Evolutionary conservation across 35 echinoderm and acorn worm species (phyloP).

Genomic region (Ptychodera flava): DNA sequence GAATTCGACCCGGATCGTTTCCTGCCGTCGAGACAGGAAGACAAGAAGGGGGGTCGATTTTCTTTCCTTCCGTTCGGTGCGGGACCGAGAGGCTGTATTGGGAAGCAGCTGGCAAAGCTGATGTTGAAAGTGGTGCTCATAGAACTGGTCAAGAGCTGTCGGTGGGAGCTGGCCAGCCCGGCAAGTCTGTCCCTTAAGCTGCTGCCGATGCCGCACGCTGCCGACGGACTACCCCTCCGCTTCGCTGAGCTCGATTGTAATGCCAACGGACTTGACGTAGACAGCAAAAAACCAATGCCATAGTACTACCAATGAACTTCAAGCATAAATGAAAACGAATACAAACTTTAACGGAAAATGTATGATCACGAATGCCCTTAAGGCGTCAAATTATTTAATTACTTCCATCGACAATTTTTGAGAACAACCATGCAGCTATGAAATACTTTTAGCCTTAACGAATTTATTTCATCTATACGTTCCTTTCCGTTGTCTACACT

Average conservation of each 20-base stretch:
- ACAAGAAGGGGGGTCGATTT: constrained; percentile 58
- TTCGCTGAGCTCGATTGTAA: constrained; percentile 15
- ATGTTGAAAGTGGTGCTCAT: constrained; percentile 53
- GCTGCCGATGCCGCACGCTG: constrained; percentile 56
- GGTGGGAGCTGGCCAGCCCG: constrained; percentile 29
- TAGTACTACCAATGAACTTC: too few relatives aligned
- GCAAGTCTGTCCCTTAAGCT: constrained; percentile 35
- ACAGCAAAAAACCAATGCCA: too few relatives aligned
- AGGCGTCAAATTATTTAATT: too few relatives aligned
- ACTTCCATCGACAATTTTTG: too few relatives aligned
- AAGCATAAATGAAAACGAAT: neutral
- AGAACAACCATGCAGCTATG: too few relatives aligned
- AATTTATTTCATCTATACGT: too few relatives aligned
- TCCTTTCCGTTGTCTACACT: too few relatives aligned
- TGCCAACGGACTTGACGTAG: neutral
- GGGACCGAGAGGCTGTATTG: constrained; percentile 67
- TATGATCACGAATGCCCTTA: neutral
- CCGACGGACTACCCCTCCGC: constrained; percentile 53
- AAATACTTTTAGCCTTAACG: too few relatives aligned
- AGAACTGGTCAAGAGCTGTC: constrained; percentile 56
- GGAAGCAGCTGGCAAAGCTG: constrained; percentile 76
- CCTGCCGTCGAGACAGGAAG: constrained; percentile 40
- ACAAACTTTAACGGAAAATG: neutral
- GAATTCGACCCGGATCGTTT: constrained; percentile 90
- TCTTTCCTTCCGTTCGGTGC: constrained; percentile 71